Evolutionary conservation across 2,113 vertebrate genomes (phyloP), one percentile per base, ranked within the genome.

Genomic region (Dendrocopos noguchii): DNA sequence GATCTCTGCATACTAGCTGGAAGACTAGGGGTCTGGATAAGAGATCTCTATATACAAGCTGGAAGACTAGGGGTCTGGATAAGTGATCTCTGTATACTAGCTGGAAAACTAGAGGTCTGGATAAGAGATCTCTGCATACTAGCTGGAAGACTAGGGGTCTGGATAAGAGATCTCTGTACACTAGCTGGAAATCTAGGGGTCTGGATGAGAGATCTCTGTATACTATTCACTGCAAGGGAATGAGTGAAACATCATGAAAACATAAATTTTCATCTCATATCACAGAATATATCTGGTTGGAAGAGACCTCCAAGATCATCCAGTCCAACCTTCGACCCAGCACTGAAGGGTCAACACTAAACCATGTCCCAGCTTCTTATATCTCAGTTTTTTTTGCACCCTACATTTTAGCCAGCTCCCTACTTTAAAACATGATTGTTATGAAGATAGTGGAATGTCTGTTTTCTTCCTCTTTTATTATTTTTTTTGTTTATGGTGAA

Each of bases 331-430:
- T 20, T 47, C 10, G 20, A 20, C 47, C 20, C 47, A 47, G 20
- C 47, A 47, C 47, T 47, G 47, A 47, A 47, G 47, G 47, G 47
- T 47, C 42, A 44, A 44, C 47, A 47, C 47, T 10, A 21, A 71
- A 80, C 71, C 60, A 81, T 44, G 39, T 46, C 83, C 25, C 34
- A 77, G 21, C 74, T 73, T 92, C 29, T 76, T 84, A 13, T 7
- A n/a, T 46, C 19, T 63, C 65, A 57, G 46, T 68, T 86, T 91
- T 80, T 80, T 53, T 34, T 27, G 25, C 68, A 42, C 80, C 72
- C 60, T 92, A 52, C 63, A 91, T 92, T 95, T 87, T 50, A 86
- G 71, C 67, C 20, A 84, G 61, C 33, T 87, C 52, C 53, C 56
- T 84, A 6, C 6, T 87, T 85, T 78, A 33, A 87, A 65, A 44